Evolutionary conservation across 2,797 vertebrate species (phyloP).

Genomic region (Sternarchorhynchus goeldii): DNA sequence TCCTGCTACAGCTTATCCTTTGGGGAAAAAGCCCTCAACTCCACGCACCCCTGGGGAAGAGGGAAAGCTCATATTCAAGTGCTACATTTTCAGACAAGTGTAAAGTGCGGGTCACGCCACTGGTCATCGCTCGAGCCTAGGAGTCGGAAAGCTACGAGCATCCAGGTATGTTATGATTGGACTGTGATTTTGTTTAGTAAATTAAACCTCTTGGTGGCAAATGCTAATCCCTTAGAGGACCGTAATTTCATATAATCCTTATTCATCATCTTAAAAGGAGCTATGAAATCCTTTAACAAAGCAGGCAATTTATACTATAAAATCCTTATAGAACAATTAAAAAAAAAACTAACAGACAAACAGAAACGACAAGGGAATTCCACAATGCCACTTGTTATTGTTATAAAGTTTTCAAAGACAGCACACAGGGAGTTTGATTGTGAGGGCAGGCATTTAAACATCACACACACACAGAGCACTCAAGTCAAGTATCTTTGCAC

Average conservation of each 20-base stretch:
- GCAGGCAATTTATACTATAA: conserved; percentile 13
- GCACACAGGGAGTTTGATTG: background rate
- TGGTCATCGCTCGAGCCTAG: background rate
- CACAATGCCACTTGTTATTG: background rate
- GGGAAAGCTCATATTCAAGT: background rate
- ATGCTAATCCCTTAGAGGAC: conserved; percentile 23
- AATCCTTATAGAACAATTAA: background rate
- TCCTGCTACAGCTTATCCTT: too few relatives aligned
- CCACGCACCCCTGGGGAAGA: background rate
- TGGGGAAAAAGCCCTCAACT: background rate
- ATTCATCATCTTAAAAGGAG: conserved; percentile 25
- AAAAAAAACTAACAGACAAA: background rate
- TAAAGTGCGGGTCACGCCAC: too few relatives aligned
- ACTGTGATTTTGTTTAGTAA: background rate
- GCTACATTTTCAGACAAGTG: background rate
- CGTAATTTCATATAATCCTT: conserved; percentile 28
- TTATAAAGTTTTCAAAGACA: conserved; percentile 10
- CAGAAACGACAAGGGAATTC: background rate
- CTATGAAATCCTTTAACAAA: conserved; percentile 36
- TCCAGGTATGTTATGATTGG: too few relatives aligned
- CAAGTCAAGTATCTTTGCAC: background rate
- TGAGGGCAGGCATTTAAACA: conserved; percentile 15
- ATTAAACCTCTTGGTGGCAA: conserved; percentile 15
- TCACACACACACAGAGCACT: background rate
- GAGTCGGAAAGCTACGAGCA: background rate